These are phyloP conservation scores for Agelas oroides DNA, from an alignment of 37 sponge, comb jelly and placozoan species.

Conservation along the genomic window DNA sequence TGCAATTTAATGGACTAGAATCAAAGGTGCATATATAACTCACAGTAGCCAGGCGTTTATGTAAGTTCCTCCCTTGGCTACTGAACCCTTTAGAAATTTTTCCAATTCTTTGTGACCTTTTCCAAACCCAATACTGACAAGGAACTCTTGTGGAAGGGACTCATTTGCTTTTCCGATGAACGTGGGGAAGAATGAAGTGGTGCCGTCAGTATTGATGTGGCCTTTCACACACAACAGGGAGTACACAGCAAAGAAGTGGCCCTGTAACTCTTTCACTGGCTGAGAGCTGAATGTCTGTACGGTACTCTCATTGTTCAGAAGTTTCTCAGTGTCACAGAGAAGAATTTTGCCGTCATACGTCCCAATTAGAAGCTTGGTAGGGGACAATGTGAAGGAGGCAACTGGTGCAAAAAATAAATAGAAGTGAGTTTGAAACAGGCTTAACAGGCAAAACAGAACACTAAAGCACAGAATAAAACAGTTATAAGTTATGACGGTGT, in stretches of 20 bases:
- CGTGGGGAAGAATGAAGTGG: conserved; percentile 53
- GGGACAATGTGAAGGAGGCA: conserved; percentile 16
- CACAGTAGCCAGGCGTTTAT: conserved; percentile 43
- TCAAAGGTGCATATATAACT: too few species aligned
- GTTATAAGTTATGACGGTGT: too few species aligned
- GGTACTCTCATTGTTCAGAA: background rate
- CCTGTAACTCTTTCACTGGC: background rate
- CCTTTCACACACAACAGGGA: conserved; percentile 22
- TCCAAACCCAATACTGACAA: conserved; percentile 57
- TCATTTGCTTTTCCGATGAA: conserved; percentile 36
- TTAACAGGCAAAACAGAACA: too few species aligned
- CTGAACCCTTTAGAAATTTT: conserved; percentile 9
- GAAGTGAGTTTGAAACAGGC: too few species aligned
- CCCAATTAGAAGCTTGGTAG: conserved; percentile 26
- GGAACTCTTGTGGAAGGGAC: conserved; percentile 12
- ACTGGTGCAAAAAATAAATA: conserved; percentile 4
- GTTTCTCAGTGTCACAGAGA: background rate
- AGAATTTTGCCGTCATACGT: conserved; percentile 30
- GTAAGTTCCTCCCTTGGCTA: background rate
- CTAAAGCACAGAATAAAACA: too few species aligned
- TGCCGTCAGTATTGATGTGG: conserved; percentile 15
- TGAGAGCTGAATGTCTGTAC: background rate
- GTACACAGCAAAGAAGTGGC: conserved; percentile 29
- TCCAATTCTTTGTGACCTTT: background rate
- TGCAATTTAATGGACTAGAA: too few species aligned